Base-by-base conservation (phyloP, 2,888 invertebrate species). In the Cinara cedri region DNA sequence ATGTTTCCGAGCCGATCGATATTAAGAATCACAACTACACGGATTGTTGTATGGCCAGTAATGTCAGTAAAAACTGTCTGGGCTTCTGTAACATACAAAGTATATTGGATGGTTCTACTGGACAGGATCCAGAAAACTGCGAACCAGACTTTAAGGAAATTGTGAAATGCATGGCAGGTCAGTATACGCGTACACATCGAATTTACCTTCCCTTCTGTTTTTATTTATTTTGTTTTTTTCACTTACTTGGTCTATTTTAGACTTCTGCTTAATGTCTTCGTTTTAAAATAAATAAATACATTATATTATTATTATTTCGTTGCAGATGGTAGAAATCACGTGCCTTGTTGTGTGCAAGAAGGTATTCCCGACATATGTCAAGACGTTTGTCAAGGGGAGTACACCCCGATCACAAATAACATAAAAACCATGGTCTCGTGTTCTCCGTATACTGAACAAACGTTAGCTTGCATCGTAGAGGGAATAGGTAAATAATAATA, bases 381-480 rank as follows among this genome's bases (percentile, higher is more conserved):
- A 84, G 93, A 94, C 83, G 93, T 94, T 82, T 94, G 94, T 84
- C 88, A 93, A 1, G 94, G 94, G 42, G 93, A 94, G 85, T 94
- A 94, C 86, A 93, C 93, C 0, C 90, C 93, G 0, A 93, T 93
- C 82, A 93, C 93, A 0, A 93, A 94, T 85, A 91, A 91, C 84
- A 91, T 94, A 81, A 92, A 92, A 85, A 93, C 93, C 0, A 93
- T 94, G 84, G 93, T 94, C 85, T 93, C 93, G 3, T 94, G 94
- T 85, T 91, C 93, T 0, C 89, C 92, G 0, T 93, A 93, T 84
- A 94, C 94, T 83, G 91, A 93, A 84, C 91, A 91, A 83, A 94
- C 94, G 0, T 85, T 94, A 54, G 92, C 93, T 80, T 94, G 94
- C 84, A 93, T 94, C 83, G 90, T 93, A 44, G 92, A 93, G 86